A percentile compares a stretch with the other conserved stretches of the same genome.
Evolutionary conservation across 2,113 vertebrate species (phyloP).

Genomic region (Cervus canadensis): DNA sequence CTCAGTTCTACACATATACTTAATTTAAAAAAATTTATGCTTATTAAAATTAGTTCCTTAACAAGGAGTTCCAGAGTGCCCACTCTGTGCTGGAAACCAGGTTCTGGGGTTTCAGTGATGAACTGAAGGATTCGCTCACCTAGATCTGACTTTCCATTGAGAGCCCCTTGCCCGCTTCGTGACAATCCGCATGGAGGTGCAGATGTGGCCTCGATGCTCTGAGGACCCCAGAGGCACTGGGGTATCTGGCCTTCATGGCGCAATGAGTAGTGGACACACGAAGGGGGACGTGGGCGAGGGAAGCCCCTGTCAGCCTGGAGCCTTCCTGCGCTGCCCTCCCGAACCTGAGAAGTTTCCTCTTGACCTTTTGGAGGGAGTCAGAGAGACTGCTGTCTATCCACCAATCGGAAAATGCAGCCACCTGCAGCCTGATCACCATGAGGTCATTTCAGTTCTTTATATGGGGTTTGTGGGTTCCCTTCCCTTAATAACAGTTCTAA

Average conservation of each 20-base stretch:
- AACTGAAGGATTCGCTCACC: accelerated
- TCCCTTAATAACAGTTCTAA: background rate
- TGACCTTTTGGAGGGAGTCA: background rate
- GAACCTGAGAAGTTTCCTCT: background rate
- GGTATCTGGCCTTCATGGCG: background rate
- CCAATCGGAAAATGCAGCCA: background rate
- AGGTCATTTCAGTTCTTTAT: background rate
- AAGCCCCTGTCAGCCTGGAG: background rate
- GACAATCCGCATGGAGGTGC: background rate
- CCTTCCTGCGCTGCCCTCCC: background rate
- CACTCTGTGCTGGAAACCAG: background rate
- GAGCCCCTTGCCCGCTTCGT: background rate
- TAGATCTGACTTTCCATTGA: background rate
- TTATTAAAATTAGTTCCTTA: background rate
- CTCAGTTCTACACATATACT: background rate
- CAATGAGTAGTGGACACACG: background rate
- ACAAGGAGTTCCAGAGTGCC: no score
- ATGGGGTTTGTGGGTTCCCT: background rate
- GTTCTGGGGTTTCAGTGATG: background rate
- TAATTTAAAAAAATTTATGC: background rate
- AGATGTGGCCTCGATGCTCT: background rate
- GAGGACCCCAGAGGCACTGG: background rate
- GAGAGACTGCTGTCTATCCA: background rate
- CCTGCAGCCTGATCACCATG: background rate
- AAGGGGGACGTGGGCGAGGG: background rate